Evolutionary conservation across 53 echinoderm and acorn worm genomes (phyloP).

Genomic region (Crossaster papposus): DNA sequence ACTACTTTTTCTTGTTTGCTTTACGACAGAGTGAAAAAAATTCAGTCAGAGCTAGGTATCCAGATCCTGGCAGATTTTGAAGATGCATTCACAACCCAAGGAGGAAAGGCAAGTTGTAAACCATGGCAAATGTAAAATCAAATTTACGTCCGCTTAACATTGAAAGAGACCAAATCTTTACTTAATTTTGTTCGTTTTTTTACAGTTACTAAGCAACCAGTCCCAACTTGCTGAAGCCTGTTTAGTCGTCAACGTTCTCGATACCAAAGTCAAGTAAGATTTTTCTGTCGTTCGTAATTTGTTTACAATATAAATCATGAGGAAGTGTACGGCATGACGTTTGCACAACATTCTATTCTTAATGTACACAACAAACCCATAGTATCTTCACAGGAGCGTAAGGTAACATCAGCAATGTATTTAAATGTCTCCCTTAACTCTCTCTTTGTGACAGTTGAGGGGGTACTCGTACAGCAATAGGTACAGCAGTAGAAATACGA

Average conservation of each 20-base stretch:
- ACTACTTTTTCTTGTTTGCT: not conserved
- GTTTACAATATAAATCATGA: too few relatives aligned
- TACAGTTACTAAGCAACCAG: conserved; percentile 84
- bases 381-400: too few relatives aligned
- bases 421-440: too few relatives aligned
- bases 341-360: too few relatives aligned
- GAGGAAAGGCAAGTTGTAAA: conserved; percentile 70
- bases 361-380: not conserved
- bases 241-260: conserved; percentile 87
- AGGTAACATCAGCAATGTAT: too few relatives aligned
- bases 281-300: not conserved
- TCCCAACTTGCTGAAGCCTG: conserved; percentile 87
- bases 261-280: conserved; percentile 99
- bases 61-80: conserved; percentile 97
- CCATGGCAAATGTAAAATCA: not conserved
- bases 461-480: too few relatives aligned
- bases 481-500: too few relatives aligned
- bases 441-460: not conserved
- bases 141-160: too few relatives aligned
- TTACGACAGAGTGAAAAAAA: conserved; percentile 86
- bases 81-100: conserved; percentile 93
- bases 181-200: not conserved
- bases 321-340: too few relatives aligned
- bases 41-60: conserved; percentile 85
- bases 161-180: too few relatives aligned